These are phyloP conservation scores for Eurystomus glaucurus DNA, from an alignment of 2,797 vertebrate genomes.

Conservation along the genomic window DNA sequence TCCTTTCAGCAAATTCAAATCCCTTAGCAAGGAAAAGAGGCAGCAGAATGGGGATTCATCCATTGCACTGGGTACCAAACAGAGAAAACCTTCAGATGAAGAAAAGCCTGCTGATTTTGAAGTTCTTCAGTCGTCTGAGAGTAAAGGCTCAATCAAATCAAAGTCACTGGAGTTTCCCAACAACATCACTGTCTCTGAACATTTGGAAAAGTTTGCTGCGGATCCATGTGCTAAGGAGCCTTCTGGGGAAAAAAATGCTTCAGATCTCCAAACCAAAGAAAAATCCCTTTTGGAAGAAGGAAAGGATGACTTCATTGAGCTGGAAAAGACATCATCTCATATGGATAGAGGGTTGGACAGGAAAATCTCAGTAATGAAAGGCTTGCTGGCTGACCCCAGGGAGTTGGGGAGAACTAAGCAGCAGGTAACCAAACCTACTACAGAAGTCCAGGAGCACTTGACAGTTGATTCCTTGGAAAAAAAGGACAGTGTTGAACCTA, in stretches of 20 bases:
- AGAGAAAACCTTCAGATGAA: constrained; percentile 37
- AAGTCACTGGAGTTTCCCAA: constrained; percentile 51
- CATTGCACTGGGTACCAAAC: constrained; percentile 16
- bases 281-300: constrained; percentile 83
- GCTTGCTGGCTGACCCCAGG: constrained; percentile 51
- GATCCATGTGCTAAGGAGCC: constrained; percentile 38
- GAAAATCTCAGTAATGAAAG: constrained; percentile 66
- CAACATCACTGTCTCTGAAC: constrained; percentile 32
- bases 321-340: constrained; percentile 85
- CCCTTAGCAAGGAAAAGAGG: constrained; percentile 86
- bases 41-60: constrained; percentile 76
- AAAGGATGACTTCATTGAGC: constrained; percentile 90
- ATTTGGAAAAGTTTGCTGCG: background rate
- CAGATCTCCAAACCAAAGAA: constrained; percentile 83
- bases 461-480: constrained; percentile 56
- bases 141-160: constrained; percentile 46
- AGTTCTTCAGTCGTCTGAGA: constrained; percentile 50
- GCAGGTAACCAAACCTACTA: constrained; percentile 50
- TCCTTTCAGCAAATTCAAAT: constrained; percentile 97
- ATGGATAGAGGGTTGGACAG: constrained; percentile 67
- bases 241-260: constrained; percentile 37
- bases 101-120: constrained; percentile 66
- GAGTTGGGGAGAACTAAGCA: constrained; percentile 60
- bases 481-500: constrained; percentile 77
- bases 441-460: constrained; percentile 68